Conservation (phyloP, 2,113 vertebrate species). For the Megatriorchis doriae region DNA sequence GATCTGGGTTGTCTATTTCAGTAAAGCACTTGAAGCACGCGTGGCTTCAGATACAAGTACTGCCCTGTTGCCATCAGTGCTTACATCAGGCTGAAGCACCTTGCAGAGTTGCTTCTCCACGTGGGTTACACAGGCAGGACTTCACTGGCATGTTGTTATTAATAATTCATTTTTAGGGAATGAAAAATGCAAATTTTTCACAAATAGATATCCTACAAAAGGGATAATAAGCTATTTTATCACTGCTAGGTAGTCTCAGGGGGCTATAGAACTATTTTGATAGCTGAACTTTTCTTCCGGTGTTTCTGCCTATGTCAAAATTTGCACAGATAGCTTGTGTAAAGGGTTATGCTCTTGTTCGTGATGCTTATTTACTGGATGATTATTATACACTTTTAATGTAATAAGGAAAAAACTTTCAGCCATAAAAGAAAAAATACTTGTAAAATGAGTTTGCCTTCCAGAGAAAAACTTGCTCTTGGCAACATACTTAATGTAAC, state of each 20-base stretch:
- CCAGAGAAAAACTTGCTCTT: slow-evolving; percentile 52
- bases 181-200: not conserved
- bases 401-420: not conserved
- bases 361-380: not conserved
- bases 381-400: not conserved
- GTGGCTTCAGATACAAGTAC: not conserved
- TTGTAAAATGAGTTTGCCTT: slow-evolving; percentile 36
- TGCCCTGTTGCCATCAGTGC: not conserved
- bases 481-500: slow-evolving; percentile 16
- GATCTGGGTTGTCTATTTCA: not conserved
- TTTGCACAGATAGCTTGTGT: not conserved
- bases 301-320: not conserved
- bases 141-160: not conserved
- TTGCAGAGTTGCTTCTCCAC: not conserved
- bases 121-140: not conserved
- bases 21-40: not conserved
- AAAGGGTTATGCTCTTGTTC: not conserved
- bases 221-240: slow-evolving; percentile 6
- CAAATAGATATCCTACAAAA: not conserved
- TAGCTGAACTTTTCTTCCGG: not conserved
- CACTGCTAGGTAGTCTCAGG: not conserved
- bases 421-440: not conserved
- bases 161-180: slow-evolving; percentile 5
- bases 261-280: not conserved
- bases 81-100: not conserved